Conservation (phyloP, 2,113 vertebrate species). For the Sapajus apella region DNA sequence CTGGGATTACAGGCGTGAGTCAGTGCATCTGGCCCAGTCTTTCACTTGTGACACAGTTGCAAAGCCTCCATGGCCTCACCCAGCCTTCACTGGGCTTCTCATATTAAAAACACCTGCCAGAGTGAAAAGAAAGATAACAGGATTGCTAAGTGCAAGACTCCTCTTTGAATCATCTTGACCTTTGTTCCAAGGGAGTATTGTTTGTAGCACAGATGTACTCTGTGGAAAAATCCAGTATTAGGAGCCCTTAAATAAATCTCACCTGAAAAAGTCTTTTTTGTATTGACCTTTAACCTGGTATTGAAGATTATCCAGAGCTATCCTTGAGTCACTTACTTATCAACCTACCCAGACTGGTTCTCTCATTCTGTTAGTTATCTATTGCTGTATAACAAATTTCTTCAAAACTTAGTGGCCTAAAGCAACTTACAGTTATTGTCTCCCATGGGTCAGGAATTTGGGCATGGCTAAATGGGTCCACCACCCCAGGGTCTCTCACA, state of each 20-base stretch:
- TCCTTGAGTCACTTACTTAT: neutral
- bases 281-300: neutral
- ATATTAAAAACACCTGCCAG: neutral
- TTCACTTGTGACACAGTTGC: neutral
- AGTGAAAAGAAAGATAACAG: neutral
- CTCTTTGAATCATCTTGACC: slow-evolving; percentile 1
- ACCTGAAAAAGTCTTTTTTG: neutral
- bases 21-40: neutral
- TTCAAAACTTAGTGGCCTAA: neutral
- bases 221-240: neutral
- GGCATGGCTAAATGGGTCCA: neutral
- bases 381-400: neutral
- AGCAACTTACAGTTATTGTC: neutral
- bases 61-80: neutral
- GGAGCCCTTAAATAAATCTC: neutral
- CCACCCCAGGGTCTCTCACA: neutral
- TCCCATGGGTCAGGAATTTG: neutral
- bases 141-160: neutral
- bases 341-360: neutral
- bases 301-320: neutral
- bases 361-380: neutral
- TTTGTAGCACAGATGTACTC: neutral
- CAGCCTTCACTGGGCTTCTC: neutral
- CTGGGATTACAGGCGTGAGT: too few species aligned
- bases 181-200: neutral